phyloP scores from a whole-genome alignment of 2,888 invertebrate species.

The Nemotelus nigrinus region DNA sequence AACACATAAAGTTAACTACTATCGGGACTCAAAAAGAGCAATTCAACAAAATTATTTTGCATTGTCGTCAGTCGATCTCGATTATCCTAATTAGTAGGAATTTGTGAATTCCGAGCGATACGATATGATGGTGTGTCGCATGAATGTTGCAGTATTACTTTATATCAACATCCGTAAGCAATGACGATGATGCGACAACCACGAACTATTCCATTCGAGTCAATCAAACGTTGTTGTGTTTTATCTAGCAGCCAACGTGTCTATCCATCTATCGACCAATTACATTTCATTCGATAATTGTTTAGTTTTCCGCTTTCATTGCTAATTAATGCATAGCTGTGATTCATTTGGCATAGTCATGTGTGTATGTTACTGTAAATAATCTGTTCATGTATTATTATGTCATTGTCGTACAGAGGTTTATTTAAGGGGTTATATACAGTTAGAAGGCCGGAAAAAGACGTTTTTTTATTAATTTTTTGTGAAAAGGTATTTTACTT shows the following conservation, averaged over 20 bases:
- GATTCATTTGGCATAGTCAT: neutral
- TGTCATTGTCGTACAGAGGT: too few species aligned
- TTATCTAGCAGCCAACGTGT: neutral
- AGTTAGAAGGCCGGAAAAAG: too few species aligned
- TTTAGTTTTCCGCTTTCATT: conserved; percentile 31
- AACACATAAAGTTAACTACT: too few species aligned
- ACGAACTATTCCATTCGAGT: neutral
- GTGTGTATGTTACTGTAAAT: too few species aligned
- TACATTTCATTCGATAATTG: conserved; percentile 31
- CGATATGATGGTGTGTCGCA: neutral
- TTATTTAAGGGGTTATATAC: too few species aligned
- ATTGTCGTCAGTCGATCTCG: neutral
- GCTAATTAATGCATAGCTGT: conserved; percentile 30
- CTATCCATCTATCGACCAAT: conserved; percentile 22
- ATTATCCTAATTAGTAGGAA: neutral
- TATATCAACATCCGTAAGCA: neutral
- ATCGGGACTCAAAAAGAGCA: neutral
- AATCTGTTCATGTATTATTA: too few species aligned
- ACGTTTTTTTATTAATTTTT: too few species aligned
- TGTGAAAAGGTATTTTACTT: too few species aligned
- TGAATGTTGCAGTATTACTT: neutral
- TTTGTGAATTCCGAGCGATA: neutral
- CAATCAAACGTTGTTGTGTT: neutral
- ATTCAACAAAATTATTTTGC: neutral
- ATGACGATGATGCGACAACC: neutral